Percentiles rank a stretch among this genome's conserved stretches.
These are phyloP conservation scores for Paedocypris micromegethes DNA, from an alignment of 2,797 vertebrate species.

Conservation along the genomic window DNA sequence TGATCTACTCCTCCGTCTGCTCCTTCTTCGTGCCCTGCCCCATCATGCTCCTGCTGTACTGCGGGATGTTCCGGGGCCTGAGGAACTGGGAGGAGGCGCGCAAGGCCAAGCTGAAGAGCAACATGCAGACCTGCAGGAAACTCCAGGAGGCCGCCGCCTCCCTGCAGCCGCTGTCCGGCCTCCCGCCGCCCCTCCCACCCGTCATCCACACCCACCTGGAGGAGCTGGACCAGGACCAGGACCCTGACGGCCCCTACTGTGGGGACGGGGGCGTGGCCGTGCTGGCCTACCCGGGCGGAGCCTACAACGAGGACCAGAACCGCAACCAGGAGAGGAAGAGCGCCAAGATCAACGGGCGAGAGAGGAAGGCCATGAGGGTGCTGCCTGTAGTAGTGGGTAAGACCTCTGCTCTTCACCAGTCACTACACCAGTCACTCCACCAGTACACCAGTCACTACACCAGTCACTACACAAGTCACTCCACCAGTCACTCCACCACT, in stretches of 20 bases:
- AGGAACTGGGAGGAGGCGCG: slow-evolving; percentile 82
- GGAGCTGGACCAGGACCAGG: slow-evolving; percentile 56
- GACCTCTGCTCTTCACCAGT: slow-evolving; percentile 37
- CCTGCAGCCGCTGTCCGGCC: slow-evolving; percentile 61
- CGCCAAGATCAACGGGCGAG: slow-evolving; percentile 82
- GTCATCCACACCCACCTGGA: slow-evolving; percentile 60
- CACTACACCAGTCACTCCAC: too few species aligned
- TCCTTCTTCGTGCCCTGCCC: slow-evolving; percentile 96
- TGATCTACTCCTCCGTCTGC: slow-evolving; percentile 89
- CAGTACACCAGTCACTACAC: too few species aligned
- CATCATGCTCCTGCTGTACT: slow-evolving; percentile 91
- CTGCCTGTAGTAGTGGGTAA: slow-evolving; percentile 90
- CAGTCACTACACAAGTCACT: too few species aligned
- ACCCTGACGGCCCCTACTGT: slow-evolving; percentile 35
- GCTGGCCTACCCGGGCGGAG: slow-evolving; percentile 65
- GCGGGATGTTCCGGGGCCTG: slow-evolving; percentile 85
- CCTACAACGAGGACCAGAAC: slow-evolving; percentile 54
- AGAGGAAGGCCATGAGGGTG: slow-evolving; percentile 91
- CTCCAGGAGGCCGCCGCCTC: slow-evolving; percentile 59
- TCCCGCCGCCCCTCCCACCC: slow-evolving; percentile 67
- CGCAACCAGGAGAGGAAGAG: slow-evolving; percentile 58
- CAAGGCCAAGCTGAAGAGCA: slow-evolving; percentile 76
- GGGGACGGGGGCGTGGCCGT: slow-evolving; percentile 56
- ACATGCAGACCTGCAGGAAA: slow-evolving; percentile 70
- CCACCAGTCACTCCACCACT: too few species aligned